Base-by-base conservation (phyloP, 2,797 vertebrate genomes). In the Rhinatrema bivittatum region DNA sequence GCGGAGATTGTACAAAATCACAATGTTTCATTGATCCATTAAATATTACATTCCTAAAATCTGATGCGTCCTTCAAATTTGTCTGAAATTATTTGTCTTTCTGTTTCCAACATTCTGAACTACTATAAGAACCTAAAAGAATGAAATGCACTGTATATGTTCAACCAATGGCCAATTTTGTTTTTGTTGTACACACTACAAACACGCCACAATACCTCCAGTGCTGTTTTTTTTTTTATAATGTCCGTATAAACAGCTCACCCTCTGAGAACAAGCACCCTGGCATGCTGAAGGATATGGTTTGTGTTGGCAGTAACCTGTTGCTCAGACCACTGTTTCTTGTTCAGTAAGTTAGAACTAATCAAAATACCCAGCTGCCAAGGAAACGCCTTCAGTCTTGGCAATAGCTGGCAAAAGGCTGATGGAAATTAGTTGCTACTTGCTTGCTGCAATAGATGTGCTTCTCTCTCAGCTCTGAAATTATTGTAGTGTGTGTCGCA, bases 291-390 rank as follows among this genome's bases (percentile, higher is more conserved):
- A 56, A 55, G 15, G 7, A 6, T 25, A 21, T 32, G 10, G 19
- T 2, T 26, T 8, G 16, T 10, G 36, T 26, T 17, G 24, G 35
- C 32, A 47, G 50, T 14, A 9, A 10, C 34, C 32, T 25, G 35
- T 29, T 39, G 18, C 29, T 32, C 23, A 18, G 4, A 9, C 42
- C 30, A 48, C 32, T 56, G 29, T 9, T 59, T 23, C 36, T 11
- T 29, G n/a, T 33, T 40, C 49, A 27, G 16, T 47, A 29, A 51
- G 44, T 31, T 3, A 51, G 33, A 60, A 46, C 16, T 35, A 56
- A 55, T 13, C 13, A 47, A 25, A 3, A 12, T 3, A 19, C 20
- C 41, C 10, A 50, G 26, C 41, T 53, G 51, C 49, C 39, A 49
- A 54, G 21, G 8, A 41, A 57, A 53, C 14, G 19, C 22, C 1